Evolutionary conservation across 2,888 invertebrate species (phyloP), one percentile per base, ranked within the genome.

Genomic region (Thyatira batis): DNA sequence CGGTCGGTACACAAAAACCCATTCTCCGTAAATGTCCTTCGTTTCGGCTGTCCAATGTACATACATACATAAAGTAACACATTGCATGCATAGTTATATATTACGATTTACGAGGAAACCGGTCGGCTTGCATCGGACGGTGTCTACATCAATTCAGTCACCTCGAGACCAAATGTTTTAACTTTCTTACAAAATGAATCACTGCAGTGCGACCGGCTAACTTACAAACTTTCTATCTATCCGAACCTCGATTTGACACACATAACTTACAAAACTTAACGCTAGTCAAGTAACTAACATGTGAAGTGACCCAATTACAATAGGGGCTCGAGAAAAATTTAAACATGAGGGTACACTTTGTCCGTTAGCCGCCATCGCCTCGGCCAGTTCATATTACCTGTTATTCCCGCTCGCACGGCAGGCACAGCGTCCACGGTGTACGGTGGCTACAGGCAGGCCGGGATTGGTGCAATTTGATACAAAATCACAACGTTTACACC

Each of bases 391-490:
- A 27, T 27, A 17, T 71, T 73, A 74, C 73, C 61, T 60, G 60
- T 53, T 51, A 58, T 56, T 62, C 51, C 55, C 52, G 53, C 67
- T 72, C 67, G 71, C 73, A 70, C 60, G 67, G 52, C 61, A 67
- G 63, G 72, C 69, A 79, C 55, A 50, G 71, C 66, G 64, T 78
- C 71, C 73, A 59, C 65, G 57, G 53, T 33, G 63, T 67, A 73
- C 80, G 75, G 84, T 83, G 85, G 77, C 87, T 87, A 87, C 89
- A 85, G 80, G 92, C 88, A 92, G 92, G 92, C 92, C 92, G 92
- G 92, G 92, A 91, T 91, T 86, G 92, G 92, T 92, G 92, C 92
- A 92, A 92, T 92, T 80, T 89, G 91, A 85, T 86, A 81, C 73
- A 75, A 77, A 82, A 76, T 73, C 84, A 90, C 91, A 92, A 87